Evolutionary conservation across 2,888 invertebrate genomes (phyloP).

Genomic region (Temnothorax rugatulus): DNA sequence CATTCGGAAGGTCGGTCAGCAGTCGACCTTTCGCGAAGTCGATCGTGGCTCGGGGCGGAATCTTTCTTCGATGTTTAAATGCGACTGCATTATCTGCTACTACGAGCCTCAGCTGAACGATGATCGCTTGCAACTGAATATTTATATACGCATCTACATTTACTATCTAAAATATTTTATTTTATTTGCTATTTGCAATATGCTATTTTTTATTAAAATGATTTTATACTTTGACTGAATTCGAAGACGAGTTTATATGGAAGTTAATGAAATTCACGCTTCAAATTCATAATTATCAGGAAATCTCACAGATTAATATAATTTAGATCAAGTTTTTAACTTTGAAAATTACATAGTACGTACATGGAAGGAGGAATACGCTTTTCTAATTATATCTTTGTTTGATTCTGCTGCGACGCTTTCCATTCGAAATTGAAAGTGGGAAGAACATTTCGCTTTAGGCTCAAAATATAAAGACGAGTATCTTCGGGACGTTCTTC

Average conservation of each 20-base stretch:
- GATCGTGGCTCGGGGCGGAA: constrained; percentile 24
- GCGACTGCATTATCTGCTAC: not conserved
- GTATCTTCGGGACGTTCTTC: not conserved
- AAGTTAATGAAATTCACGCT: not conserved
- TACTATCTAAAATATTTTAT: not conserved
- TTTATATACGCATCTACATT: not conserved
- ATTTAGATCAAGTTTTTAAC: not conserved
- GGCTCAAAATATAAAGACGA: not conserved
- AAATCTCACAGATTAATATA: not conserved
- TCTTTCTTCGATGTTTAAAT: constrained; percentile 26
- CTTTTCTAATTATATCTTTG: not conserved
- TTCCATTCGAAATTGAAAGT: not conserved
- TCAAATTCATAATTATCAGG: not conserved
- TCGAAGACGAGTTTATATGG: not conserved
- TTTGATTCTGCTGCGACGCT: not conserved
- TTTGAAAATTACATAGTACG: not conserved
- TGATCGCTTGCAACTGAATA: not conserved
- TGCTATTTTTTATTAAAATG: not conserved
- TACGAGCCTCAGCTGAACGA: not conserved
- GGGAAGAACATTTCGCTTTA: not conserved
- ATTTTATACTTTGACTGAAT: not conserved
- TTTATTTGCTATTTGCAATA: not conserved
- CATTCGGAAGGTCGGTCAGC: constrained; percentile 71
- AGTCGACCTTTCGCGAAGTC: constrained; percentile 74
- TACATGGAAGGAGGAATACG: not conserved